Conservation (phyloP, 2,113 vertebrate genomes). For the Boulengeromyrus knoepffleri region DNA sequence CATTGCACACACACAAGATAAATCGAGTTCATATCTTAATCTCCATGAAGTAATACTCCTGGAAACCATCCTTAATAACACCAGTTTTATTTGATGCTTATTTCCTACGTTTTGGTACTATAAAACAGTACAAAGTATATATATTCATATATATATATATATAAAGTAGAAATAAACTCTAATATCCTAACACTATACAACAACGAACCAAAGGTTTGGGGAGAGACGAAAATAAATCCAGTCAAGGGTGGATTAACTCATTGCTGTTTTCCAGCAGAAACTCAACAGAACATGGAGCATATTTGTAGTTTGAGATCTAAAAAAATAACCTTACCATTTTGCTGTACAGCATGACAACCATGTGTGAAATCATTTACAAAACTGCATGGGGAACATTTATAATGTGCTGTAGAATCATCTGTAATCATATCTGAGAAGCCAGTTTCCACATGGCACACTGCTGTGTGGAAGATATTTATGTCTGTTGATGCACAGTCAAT, state of each 20-base stretch:
- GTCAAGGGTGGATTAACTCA: not conserved
- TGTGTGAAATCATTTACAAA: not conserved
- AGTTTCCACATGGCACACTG: not conserved
- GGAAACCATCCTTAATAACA: conserved; percentile 1
- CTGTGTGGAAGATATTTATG: not conserved
- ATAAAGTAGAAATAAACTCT: conserved; percentile 50
- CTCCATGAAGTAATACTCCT: not conserved
- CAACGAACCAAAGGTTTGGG: conserved; percentile 32
- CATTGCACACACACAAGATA: not conserved
- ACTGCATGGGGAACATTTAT: not conserved
- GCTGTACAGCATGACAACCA: not conserved
- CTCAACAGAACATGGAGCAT: not conserved
- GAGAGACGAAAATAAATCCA: conserved; percentile 21
- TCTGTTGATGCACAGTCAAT: not conserved
- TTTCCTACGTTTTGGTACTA: conserved; percentile 59
- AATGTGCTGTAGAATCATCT: not conserved
- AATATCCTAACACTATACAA: conserved; percentile 43
- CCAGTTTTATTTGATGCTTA: conserved; percentile 37
- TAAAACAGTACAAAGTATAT: conserved; percentile 63
- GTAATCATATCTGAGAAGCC: not conserved
- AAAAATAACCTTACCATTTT: not conserved
- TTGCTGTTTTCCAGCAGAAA: not conserved
- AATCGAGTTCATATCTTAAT: not conserved
- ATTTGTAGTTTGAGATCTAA: not conserved
- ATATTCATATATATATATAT: not conserved